phyloP scores from a whole-genome alignment of 1,140 invertebrate species.

The Trialeurodes vaporariorum region DNA sequence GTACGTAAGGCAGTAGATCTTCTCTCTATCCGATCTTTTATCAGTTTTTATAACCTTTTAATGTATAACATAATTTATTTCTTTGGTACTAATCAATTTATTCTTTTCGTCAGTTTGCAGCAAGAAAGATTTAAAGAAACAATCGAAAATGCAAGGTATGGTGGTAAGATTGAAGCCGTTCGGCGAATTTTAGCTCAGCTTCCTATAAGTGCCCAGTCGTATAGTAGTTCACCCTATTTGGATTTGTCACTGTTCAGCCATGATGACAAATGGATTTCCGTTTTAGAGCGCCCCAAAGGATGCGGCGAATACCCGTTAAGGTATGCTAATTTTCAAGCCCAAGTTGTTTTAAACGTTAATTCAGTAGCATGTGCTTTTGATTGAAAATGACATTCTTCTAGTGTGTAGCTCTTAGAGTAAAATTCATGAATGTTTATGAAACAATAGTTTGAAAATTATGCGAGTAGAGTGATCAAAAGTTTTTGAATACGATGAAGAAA shows the following conservation, averaged over 20 bases:
- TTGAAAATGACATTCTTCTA: too few relatives aligned
- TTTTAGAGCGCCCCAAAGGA: conserved; percentile 87
- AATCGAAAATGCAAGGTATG: conserved; percentile 73
- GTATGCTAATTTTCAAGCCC: conserved; percentile 44
- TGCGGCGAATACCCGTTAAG: conserved; percentile 88
- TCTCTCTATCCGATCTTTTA: too few relatives aligned
- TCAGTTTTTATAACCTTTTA: too few relatives aligned
- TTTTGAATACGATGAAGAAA: too few relatives aligned
- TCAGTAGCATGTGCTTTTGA: too few relatives aligned
- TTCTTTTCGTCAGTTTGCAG: conserved; percentile 6
- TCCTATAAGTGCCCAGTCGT: conserved; percentile 91
- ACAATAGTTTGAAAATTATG: too few relatives aligned
- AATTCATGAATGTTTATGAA: too few relatives aligned
- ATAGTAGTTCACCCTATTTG: conserved; percentile 83
- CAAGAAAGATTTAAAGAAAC: conserved; percentile 69
- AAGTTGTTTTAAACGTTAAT: too few relatives aligned
- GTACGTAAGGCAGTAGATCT: too few relatives aligned
- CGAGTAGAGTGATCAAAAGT: too few relatives aligned
- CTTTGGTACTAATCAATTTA: conserved; percentile 5
- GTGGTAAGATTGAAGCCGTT: conserved; percentile 72
- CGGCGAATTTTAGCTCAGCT: conserved; percentile 82
- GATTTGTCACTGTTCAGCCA: conserved; percentile 89
- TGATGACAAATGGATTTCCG: conserved; percentile 91
- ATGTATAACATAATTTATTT: too few relatives aligned
- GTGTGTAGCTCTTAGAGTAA: too few relatives aligned